Evolutionary conservation across 2,797 vertebrate genomes (phyloP), one percentile per base, ranked within the genome.

Genomic region (Micropoecilia bifurca): DNA sequence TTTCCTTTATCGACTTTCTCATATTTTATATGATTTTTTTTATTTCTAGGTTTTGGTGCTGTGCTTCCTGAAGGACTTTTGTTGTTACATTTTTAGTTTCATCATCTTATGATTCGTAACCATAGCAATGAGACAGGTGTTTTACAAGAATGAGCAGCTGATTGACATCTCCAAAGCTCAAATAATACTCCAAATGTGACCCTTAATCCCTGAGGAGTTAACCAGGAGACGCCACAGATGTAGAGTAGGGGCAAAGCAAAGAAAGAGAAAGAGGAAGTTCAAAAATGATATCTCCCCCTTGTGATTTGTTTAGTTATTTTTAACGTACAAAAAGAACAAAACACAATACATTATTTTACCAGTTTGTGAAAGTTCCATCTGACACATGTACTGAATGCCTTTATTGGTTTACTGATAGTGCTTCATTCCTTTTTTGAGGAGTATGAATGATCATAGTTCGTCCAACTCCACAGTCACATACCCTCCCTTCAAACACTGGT

Each of bases 401-500:
- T 75, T 78, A n/a, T 25, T 72, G 68, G 53, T 46, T 10, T 71
- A 28, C 50, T 74, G 77, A 78, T 81, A 75, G 86, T 85, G 14
- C 75, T 74, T 48, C 76, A 71, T 30, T 20, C 68, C 68, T 78
- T 79, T 81, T 92, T 81, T 74, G 85, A 92, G 91, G 90, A 92
- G 93, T 92, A 92, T 41, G 83, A 73, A 79, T 50, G 73, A 95
- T 95, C 90, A 93, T 95, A 94, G 90, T 83, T 74, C 12, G 61
- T 79, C 79, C 93, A 88, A 89, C 88, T 93, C 90, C 87, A 92
- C 28, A 53, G 86, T 90, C 81, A 76, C 76, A 86, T 90, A 89
- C 88, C 86, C 87, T 84, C 61, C 77, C 77, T 79, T 66, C 50
- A 30, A 74, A 80, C 81, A 82, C 80, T 77, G 80, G 76, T 75